Evolutionary conservation across 2,888 invertebrate species (phyloP), one percentile per base, ranked within the genome.

Genomic region (Sphaerophoria taeniata): DNA sequence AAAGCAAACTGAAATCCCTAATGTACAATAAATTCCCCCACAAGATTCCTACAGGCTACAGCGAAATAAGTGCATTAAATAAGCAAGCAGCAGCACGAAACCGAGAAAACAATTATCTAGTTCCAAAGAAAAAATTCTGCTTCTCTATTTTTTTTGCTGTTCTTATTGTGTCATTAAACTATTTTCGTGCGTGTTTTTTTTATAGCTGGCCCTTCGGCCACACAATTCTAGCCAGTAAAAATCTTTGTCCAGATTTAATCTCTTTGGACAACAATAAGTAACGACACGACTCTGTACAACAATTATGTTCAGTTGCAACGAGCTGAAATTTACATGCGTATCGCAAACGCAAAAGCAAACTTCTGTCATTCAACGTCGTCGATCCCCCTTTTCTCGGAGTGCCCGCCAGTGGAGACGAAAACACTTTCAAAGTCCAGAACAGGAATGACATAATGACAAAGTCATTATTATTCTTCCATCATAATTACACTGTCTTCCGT

Each of bases 361-460:
- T 63, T 63, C 14, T 49, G 34, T 39, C 16, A 51, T 55, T 72
- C 58, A 65, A 6, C 11, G 11, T 72, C 58, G 60, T 0, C 11
- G 11, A 43, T 12, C 12, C 43, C 9, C 43, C 43, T 12, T 43
- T 11, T 7, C 6, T 12, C 43, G 43, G 11, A 43, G 12, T 9
- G 43, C 3, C 9, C 43, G 43, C 24, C 39, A 2, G 7, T 3
- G 36, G 36, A 34, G 9, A 47, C 6, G 34, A 31, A 9, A 24
- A 47, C 36, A 60, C 55, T 24, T 24, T 24, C 24, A 51, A 61
- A 33, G 33, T 63, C 60, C 70, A 65, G 43, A 34, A 14, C 14
- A 55, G 49, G 73, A 77, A 73, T 83, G 82, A 77, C 82, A 82
- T 82, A 77, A 82, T 82, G 82, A 77, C 77, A 69, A 83, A 77